Conservation (phyloP, 2,888 invertebrate genomes). For the Prosapia bicincta region DNA sequence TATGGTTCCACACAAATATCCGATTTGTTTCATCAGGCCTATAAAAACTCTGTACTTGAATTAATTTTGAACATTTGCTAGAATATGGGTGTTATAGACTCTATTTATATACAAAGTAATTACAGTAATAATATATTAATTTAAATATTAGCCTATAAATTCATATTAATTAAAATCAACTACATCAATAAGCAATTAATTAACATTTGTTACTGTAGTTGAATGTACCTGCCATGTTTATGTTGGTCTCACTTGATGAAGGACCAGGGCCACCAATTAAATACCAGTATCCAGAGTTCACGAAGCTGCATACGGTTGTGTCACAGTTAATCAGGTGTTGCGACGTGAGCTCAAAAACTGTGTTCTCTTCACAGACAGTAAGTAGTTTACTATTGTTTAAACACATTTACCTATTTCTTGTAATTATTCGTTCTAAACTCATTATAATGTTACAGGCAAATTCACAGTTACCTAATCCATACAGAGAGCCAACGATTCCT, state of each 20-base stretch:
- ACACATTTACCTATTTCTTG: not conserved
- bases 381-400: not conserved
- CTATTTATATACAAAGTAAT: no score
- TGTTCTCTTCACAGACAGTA: conserved; percentile 42
- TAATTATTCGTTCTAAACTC: not conserved
- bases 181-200: no score
- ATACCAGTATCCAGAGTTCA: conserved; percentile 92
- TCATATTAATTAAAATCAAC: no score
- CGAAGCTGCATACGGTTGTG: conserved; percentile 89
- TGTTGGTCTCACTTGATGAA: conserved; percentile 89
- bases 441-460: conserved; percentile 45
- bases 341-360: conserved; percentile 68
- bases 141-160: no score
- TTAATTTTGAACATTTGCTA: no score
- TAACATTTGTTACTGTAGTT: no score
- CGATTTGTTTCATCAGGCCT: no score
- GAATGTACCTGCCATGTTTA: conserved; percentile 86
- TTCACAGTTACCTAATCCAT: conserved; percentile 67
- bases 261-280: conserved; percentile 90
- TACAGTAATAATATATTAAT: no score
- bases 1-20: no score
- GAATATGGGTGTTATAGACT: no score
- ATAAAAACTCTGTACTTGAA: no score
- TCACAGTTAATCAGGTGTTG: conserved; percentile 89
- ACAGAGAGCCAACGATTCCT: conserved; percentile 60